Evolutionary conservation across 1,140 invertebrate genomes (phyloP), one percentile per base, ranked within the genome.

Genomic region (Chrysopa pallens): DNA sequence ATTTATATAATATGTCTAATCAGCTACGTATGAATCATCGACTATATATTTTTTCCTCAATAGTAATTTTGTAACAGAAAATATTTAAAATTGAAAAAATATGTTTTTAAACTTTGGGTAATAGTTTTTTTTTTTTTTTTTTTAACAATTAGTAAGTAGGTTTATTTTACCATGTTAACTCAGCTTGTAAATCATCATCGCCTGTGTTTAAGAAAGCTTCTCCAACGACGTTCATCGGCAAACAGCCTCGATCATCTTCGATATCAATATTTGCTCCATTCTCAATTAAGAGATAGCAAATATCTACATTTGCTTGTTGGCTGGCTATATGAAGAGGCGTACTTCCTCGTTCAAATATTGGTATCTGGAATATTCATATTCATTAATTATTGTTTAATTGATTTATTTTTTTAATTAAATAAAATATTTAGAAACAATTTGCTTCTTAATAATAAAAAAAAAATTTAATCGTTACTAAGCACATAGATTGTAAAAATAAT

Each of bases 191-290:
- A 11, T 33, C 31, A 11, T 33, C 31, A 33, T 33, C n/a, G 31
- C 8, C n/a, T 33, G 8, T 33, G 6, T 11, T 33, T 8, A 45
- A n/a, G 6, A 40, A 9, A 6, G 14, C 23, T 39, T 52, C 49
- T 29, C 66, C 66, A 9, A 58, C 61, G 0, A 68, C 63, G 45
- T 69, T 66, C 5, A 73, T 54, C 1, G 68, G 58, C 5, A 63
- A 64, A 8, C 64, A 44, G 5, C 65, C 64, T 17, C 53, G 40
- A 15, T 57, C 46, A 41, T 70, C 68, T 8, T 49, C 44, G 1
- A 59, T 50, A 43, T 65, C 60, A 1, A 61, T 55, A 39, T 65
- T 52, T 0, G 66, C 66, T 6, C 66, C 64, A 15, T 61, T 56
- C 6, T 61, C 58, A 7, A 69, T 42, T 2, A 70, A 51, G 0